Base-by-base conservation (phyloP, 2,888 invertebrate species). In the Chirona hameri region DNA sequence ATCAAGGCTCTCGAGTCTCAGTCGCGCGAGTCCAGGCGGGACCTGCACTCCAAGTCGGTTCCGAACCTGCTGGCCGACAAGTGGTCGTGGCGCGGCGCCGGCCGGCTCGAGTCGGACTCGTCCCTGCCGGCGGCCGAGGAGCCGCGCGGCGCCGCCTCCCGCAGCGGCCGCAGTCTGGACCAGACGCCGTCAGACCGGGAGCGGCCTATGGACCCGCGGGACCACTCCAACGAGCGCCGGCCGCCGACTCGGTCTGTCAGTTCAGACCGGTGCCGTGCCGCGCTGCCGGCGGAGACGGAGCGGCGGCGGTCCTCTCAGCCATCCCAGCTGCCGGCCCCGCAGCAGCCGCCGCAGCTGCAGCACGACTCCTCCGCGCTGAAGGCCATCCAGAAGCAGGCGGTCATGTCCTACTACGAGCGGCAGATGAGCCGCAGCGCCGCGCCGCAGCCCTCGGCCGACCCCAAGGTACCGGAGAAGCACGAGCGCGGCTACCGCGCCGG, bases 301-400 rank as follows among this genome's bases (percentile, higher is more conserved):
- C 90, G 52, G 52, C 52, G 52, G 15, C 18, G 15, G 7, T 52
- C 52, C 15, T 52, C 52, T 12, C 52, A 52, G 52, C 52, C 52
- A 1, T 9, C 7, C 52, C 52, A 52, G 52, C 52, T 7, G 52
- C 52, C 52, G 7, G 52, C 52, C 12, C 15, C 52, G 18, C 52
- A 52, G 52, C 52, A 52, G 52, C 52, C 12, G 52, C 84, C 89
- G 88, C 86, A 80, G 87, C 18, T 81, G 79, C 52, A 82, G 83
- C 60, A 81, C 82, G 31, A 83, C 83, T 69, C 84, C 82, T 86
- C 93, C 15, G 93, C 94, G 0, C 88, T 95, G 55, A 95, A 94
- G 88, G 93, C 93, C 24, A 92, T 94, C 84, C 95, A 95, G 87
- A 94, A 95, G 88, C 93, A 94, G 87, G 95, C 95, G 0, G 89